phyloP scores from a whole-genome alignment of 1,140 invertebrate species.

The Agrypnia vestita region DNA sequence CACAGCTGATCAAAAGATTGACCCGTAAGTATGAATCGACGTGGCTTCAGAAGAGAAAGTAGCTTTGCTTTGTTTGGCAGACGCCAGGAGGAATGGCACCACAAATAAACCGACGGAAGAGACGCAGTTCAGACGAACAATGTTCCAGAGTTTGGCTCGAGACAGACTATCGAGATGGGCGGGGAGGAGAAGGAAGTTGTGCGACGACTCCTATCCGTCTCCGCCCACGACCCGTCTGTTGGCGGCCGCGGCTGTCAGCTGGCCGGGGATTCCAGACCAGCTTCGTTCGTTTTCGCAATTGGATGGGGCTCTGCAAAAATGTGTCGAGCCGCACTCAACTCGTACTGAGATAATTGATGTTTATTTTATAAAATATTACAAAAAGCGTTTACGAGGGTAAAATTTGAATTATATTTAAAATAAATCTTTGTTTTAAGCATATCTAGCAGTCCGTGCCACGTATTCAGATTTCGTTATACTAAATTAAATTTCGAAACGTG shows the following conservation, averaged over 20 bases:
- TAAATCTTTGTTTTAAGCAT: no score
- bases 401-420: no score
- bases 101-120: slow-evolving; percentile 20
- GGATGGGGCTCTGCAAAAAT: no score
- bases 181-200: slow-evolving; percentile 27
- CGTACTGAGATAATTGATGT: no score
- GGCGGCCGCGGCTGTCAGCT: slow-evolving; percentile 20
- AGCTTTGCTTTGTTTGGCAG: slow-evolving; percentile 6
- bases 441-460: no score
- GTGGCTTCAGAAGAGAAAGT: slow-evolving; percentile 13
- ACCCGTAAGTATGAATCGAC: background rate
- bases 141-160: slow-evolving; percentile 33
- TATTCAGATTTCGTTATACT: no score
- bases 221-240: slow-evolving; percentile 24
- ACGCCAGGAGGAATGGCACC: slow-evolving; percentile 22
- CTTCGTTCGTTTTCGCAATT: background rate
- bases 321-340: no score
- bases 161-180: slow-evolving; percentile 2
- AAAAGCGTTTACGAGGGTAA: no score
- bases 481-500: no score
- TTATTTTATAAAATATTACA: no score
- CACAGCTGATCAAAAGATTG: no score
- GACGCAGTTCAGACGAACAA: slow-evolving; percentile 37
- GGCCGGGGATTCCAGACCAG: background rate
- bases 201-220: slow-evolving; percentile 22